Percentiles rank a stretch among this genome's conserved stretches.
Evolutionary conservation across 2,888 invertebrate species (phyloP).

Genomic region (Pegoplata infirma): DNA sequence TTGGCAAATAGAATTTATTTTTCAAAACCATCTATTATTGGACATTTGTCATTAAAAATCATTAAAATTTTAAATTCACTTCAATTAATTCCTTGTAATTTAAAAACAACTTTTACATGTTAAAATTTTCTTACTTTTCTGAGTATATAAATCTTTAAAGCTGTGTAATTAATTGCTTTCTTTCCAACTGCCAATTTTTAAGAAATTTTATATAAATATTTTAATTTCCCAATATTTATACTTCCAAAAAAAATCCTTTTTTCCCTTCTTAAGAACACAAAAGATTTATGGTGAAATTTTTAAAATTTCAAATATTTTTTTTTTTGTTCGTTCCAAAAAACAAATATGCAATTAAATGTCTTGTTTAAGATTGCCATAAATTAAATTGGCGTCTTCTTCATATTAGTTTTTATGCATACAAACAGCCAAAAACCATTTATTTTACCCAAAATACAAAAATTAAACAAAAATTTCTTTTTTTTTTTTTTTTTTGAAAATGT

Average conservation of each 20-base stretch:
- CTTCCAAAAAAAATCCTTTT: slow-evolving; percentile 35
- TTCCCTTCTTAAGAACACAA: slow-evolving; percentile 10
- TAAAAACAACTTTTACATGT: too few species aligned
- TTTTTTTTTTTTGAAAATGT: slow-evolving; percentile 45
- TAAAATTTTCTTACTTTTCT: too few species aligned
- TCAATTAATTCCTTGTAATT: too few species aligned
- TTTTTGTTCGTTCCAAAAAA: slow-evolving; percentile 6
- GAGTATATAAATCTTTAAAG: too few species aligned
- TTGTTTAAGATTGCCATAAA: slow-evolving; percentile 55
- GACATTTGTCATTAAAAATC: too few species aligned
- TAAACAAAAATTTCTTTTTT: slow-evolving; percentile 12
- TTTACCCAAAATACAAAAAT: slow-evolving; percentile 22
- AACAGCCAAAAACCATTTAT: slow-evolving; percentile 5
- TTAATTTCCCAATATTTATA: too few species aligned
- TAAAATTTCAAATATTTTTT: slow-evolving; percentile 4
- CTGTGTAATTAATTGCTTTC: too few species aligned
- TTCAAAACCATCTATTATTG: too few species aligned
- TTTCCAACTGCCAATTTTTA: too few species aligned
- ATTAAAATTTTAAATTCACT: too few species aligned
- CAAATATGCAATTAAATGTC: slow-evolving; percentile 53
- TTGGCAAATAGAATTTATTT: too few species aligned
- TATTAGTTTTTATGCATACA: neutral
- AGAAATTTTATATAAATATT: too few species aligned
- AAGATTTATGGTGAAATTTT: slow-evolving; percentile 43
- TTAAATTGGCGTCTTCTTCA: slow-evolving; percentile 55